Conservation (phyloP, 2,888 invertebrate species). For the Hipparchia semele region DNA sequence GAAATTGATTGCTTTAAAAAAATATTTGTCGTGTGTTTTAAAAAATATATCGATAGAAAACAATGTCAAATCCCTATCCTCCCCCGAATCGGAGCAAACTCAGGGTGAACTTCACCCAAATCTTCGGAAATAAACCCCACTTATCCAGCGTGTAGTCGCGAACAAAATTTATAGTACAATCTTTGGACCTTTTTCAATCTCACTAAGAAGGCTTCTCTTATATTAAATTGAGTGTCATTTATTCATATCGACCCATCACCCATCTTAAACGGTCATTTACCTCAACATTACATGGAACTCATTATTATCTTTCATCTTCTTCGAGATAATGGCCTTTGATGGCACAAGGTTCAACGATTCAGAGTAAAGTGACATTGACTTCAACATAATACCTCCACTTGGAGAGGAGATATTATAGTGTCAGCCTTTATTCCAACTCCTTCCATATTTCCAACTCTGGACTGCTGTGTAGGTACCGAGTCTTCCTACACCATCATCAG, state of each 20-base stretch:
- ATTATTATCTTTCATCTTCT: slow-evolving; percentile 25
- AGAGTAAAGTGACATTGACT: too few relatives aligned
- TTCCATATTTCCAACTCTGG: too few relatives aligned
- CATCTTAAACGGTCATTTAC: slow-evolving; percentile 27
- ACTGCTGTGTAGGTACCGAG: too few relatives aligned
- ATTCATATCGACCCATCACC: slow-evolving; percentile 58
- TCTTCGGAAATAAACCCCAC: slow-evolving; percentile 73
- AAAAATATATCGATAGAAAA: neutral
- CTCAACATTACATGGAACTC: slow-evolving; percentile 19
- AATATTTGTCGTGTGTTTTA: too few relatives aligned
- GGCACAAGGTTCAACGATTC: too few relatives aligned
- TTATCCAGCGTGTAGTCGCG: slow-evolving; percentile 68
- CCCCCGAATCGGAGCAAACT: slow-evolving; percentile 54
- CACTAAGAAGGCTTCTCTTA: slow-evolving; percentile 47
- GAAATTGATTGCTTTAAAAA: too few relatives aligned
- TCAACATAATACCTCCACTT: too few relatives aligned
- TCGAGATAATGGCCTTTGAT: neutral
- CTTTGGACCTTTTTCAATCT: slow-evolving; percentile 67
- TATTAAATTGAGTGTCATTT: slow-evolving; percentile 63
- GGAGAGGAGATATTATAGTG: too few relatives aligned
- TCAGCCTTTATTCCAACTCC: too few relatives aligned
- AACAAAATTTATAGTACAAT: slow-evolving; percentile 72
- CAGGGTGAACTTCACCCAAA: slow-evolving; percentile 58
- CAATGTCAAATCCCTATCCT: slow-evolving; percentile 31
- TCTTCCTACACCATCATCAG: too few relatives aligned